Base-by-base conservation (phyloP, 2,888 invertebrate species). In the Parasteatoda lunata region DNA sequence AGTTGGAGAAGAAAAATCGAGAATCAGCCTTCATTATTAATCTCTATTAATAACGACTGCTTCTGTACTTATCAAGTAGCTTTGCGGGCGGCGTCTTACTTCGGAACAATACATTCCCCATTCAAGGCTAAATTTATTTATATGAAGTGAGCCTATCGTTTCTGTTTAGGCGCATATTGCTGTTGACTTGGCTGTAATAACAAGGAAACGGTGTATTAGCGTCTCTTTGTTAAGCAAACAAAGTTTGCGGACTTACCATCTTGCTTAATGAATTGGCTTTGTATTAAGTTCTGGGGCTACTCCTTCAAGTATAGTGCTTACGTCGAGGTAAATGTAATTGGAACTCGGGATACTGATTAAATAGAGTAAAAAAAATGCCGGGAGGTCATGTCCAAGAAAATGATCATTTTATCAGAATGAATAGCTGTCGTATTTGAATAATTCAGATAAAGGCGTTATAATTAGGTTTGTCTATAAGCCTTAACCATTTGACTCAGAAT, bases 121-220 rank as follows among this genome's bases (percentile, higher is more conserved):
- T 68, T 77, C 84, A 77, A 77, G 77, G 77, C 59, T 77, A 66
- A 68, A 77, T 77, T 84, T 77, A 72, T 84, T 84, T 84, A 65
- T 73, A 65, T 54, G 59, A 15, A 5, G 59, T 64, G 48, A 30
- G 72, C 15, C 9, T 71, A 79, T 75, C 84, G 59, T 66, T 52
- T 72, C 72, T 75, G 84, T 79, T 78, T 64, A 68, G 78, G 73
- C 30, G 72, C 15, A 68, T 78, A 84, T 84, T 78, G n/a, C 73
- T 84, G 84, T 84, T 84, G 78, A 84, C 73, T 69, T 84, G 79
- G 84, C 84, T 84, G 84, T 73, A 68, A 69, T 15, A 75, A 73
- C 68, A 79, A 84, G 84, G 75, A 84, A 84, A 84, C 69, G 59
- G 64, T 78, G 30, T 84, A 84, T 84, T 84, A 68, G 78, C 84